phyloP scores from a whole-genome alignment of 2,888 invertebrate genomes.

The Meta bourneti region DNA sequence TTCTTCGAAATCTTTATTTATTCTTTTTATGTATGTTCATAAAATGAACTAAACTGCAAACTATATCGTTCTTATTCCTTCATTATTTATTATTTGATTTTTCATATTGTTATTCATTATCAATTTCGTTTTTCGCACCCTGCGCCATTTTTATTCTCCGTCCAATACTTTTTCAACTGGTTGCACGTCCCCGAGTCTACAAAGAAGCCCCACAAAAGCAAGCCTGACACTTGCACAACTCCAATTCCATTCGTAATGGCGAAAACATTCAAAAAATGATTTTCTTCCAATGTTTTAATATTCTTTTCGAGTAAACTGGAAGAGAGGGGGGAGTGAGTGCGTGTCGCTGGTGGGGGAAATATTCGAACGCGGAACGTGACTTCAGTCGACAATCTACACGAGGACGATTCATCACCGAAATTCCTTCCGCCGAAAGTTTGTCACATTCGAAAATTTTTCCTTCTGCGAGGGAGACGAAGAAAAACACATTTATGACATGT shows the following conservation, averaged over 20 bases:
- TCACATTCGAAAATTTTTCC: neutral
- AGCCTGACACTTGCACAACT: neutral
- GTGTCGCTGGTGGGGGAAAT: neutral
- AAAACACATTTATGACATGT: slow-evolving; percentile 41
- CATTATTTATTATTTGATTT: too few species aligned
- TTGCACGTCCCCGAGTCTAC: too few species aligned
- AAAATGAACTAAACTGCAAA: too few species aligned
- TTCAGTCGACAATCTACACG: slow-evolving; percentile 5
- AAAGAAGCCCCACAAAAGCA: too few species aligned
- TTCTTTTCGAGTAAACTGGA: neutral
- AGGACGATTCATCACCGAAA: slow-evolving; percentile 35
- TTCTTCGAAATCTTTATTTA: too few species aligned
- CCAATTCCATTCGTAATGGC: neutral
- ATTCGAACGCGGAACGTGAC: neutral
- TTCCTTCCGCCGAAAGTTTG: slow-evolving; percentile 7
- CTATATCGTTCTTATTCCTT: too few species aligned
- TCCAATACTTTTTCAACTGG: too few species aligned
- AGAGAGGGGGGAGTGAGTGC: neutral
- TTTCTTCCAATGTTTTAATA: neutral
- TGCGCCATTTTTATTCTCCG: too few species aligned
- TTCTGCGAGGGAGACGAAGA: neutral
- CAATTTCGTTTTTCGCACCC: too few species aligned
- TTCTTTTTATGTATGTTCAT: too few species aligned
- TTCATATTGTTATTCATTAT: too few species aligned
- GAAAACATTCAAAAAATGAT: neutral